phyloP scores from a whole-genome alignment of 1,140 invertebrate species.

The Ips typographus region DNA sequence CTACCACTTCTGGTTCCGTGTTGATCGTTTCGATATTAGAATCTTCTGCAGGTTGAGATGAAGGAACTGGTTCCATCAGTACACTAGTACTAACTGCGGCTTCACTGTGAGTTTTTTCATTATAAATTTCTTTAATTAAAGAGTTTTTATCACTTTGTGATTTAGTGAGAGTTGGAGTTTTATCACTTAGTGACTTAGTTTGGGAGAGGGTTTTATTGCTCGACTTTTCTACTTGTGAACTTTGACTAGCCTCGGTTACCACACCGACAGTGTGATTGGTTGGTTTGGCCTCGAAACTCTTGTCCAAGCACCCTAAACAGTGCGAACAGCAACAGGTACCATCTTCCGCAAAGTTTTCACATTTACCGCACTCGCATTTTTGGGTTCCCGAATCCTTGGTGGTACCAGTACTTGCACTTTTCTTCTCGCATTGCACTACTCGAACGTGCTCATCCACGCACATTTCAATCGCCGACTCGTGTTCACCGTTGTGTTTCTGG shows the following conservation, averaged over 20 bases:
- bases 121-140: neutral
- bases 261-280: constrained; percentile 9
- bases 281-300: constrained; percentile 22
- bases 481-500: neutral
- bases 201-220: neutral
- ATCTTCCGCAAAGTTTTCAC: constrained; percentile 21
- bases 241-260: no score
- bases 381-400: constrained; percentile 17
- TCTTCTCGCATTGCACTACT: constrained; percentile 3
- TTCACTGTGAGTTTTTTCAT: no score
- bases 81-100: no score
- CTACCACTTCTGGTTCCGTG: neutral
- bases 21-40: neutral
- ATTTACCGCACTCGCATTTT: constrained; percentile 28
- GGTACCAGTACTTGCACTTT: neutral
- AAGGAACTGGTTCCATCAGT: neutral
- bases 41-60: neutral
- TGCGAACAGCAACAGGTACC: constrained; percentile 34
- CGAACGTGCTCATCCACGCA: neutral
- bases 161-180: neutral
- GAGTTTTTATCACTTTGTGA: neutral
- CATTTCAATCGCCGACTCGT: neutral
- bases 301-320: constrained; percentile 30
- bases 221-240: no score
- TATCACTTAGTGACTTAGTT: neutral